Percentiles rank a stretch among this genome's conserved stretches.
phyloP scores from a whole-genome alignment of 2,113 vertebrate species.

The Pan troglodytes region NHGRI_mPanTro3-v2.1_pri NC_072402.2:21896501-21897000 shows the following conservation, averaged over 20 bases:
- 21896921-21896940: background rate
- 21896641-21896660: background rate
- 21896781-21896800: background rate
- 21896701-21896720: conserved; percentile 18
- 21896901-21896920: conserved; percentile 8
- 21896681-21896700: conserved; percentile 1
- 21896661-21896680: conserved; percentile 14
- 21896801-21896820: conserved; percentile 34
- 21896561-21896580: background rate
- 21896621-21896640: background rate
- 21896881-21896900: background rate
- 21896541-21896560: conserved; percentile 47
- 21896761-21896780: background rate
- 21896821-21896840: background rate
- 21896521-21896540: background rate
- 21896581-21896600: background rate
- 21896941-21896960: background rate
- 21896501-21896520: conserved; percentile 13
- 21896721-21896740: background rate
- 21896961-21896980: background rate
- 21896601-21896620: background rate
- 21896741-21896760: background rate
- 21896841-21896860: background rate
- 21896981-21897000: background rate
- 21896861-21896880: conserved; percentile 12